Percentiles rank a stretch among this genome's conserved stretches.
These are phyloP conservation scores for Cantharis flavilabris DNA, from an alignment of 2,888 invertebrate genomes.

Conservation along the genomic window DNA sequence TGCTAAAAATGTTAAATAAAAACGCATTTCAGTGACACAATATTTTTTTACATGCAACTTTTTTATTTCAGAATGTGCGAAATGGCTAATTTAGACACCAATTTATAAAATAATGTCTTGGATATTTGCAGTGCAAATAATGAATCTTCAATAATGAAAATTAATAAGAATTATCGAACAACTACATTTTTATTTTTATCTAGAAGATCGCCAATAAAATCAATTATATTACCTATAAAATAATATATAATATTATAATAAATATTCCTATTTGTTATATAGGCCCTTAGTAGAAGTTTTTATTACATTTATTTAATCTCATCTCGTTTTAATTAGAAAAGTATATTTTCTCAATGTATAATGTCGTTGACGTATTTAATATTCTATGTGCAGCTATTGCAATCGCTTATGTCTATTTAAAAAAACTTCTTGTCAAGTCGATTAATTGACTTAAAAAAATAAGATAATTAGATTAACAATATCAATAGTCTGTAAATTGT, in stretches of 20 bases:
- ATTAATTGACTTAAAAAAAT: background rate
- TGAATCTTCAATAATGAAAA: background rate
- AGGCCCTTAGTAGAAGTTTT: background rate
- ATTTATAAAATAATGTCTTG: background rate
- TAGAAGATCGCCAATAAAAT: no score
- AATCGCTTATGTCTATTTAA: background rate
- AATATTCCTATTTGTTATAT: background rate
- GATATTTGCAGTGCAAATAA: background rate
- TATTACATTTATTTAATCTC: background rate
- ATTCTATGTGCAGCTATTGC: background rate
- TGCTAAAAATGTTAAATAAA: background rate
- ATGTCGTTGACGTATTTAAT: background rate
- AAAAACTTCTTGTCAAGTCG: background rate
- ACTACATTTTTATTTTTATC: no score
- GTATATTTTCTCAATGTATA: background rate
- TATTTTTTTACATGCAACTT: background rate
- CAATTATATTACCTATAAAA: no score
- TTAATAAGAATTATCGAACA: background rate
- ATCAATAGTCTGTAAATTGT: background rate
- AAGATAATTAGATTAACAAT: background rate
- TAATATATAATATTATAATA: no score
- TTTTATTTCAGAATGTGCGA: background rate
- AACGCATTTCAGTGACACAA: background rate
- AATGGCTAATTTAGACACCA: background rate
- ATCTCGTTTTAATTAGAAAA: background rate